phyloP scores from a whole-genome alignment of 2,888 invertebrate genomes.

The Oasisia sp. region DNA sequence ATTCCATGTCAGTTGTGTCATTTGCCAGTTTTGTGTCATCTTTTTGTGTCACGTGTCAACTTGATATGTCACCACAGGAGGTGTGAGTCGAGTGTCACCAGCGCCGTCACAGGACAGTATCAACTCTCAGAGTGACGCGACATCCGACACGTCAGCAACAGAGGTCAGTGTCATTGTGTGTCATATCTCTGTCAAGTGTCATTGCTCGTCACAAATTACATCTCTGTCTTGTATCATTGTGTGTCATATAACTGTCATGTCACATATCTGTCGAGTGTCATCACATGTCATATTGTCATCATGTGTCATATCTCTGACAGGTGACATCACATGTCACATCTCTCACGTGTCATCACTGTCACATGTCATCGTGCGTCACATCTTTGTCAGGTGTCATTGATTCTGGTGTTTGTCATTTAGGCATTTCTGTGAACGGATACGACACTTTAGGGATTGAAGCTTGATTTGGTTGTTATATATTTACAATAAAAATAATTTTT shows the following conservation, averaged over 20 bases:
- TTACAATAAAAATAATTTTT: no score
- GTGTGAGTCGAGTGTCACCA: constrained; percentile 75
- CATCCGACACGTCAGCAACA: background rate
- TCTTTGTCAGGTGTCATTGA: no score
- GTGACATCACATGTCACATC: background rate
- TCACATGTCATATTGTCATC: no score
- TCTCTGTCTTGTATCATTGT: no score
- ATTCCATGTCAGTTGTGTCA: background rate
- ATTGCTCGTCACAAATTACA: background rate
- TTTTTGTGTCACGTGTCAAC: background rate
- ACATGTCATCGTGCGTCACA: background rate
- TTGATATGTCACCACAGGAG: background rate
- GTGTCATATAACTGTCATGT: no score
- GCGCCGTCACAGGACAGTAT: constrained; percentile 93
- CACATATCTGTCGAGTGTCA: no score
- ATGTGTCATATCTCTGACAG: no score
- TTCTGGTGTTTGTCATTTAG: background rate
- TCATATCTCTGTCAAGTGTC: background rate
- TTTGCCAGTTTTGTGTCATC: background rate
- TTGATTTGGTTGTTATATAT: no score
- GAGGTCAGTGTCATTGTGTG: background rate
- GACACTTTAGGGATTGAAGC: background rate
- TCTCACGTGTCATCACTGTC: background rate
- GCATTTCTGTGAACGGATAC: background rate
- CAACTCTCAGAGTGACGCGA: constrained; percentile 70